Evolutionary conservation across 2,113 vertebrate genomes (phyloP), one percentile per base, ranked within the genome.

Genomic region (Eurypyga helias): DNA sequence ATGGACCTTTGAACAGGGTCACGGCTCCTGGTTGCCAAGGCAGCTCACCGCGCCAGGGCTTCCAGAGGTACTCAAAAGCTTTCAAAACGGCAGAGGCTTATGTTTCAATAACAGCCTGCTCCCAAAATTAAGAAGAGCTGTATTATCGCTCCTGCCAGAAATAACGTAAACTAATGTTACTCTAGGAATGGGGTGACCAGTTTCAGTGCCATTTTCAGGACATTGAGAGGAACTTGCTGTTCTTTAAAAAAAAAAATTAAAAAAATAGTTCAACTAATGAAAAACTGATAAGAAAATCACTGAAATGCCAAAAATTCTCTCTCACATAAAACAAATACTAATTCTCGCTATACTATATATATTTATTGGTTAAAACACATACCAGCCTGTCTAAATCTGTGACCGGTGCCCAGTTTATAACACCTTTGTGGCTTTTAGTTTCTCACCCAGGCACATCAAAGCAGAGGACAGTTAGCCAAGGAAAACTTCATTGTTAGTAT

Each of bases 381-480:
- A 97, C 96, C 97, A 95, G 89, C 92, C 94, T 91, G 96, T 94
- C 95, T 80, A 83, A 83, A 77, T 51, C 89, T 77, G 78, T 61
- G 96, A 89, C 72, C 25, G 13, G 86, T 94, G 90, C 96, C 89
- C 83, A 67, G 83, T 87, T 96, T 93, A 75, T 73, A 96, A 95
- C 89, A 88, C 95, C 61, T 89, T 71, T 57, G 85, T 85, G 95
- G 96, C 93, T 95, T 90, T 93, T 60, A 70, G 77, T 79, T 97
- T 97, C 96, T 97, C 97, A 97, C 97, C 94, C 95, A 97, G 95
- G 91, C 91, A 93, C 96, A 93, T 96, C 96, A 97, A 97, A 97
- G 93, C 92, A n/a, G 24, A 17, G 93, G 86, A 83, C 90, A 69
- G 34, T 89, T 46, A 75, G 85, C 97, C 96, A 98, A 96, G 90